phyloP scores from a whole-genome alignment of 2,888 invertebrate species.

The Digitonthophagus gazella region DNA sequence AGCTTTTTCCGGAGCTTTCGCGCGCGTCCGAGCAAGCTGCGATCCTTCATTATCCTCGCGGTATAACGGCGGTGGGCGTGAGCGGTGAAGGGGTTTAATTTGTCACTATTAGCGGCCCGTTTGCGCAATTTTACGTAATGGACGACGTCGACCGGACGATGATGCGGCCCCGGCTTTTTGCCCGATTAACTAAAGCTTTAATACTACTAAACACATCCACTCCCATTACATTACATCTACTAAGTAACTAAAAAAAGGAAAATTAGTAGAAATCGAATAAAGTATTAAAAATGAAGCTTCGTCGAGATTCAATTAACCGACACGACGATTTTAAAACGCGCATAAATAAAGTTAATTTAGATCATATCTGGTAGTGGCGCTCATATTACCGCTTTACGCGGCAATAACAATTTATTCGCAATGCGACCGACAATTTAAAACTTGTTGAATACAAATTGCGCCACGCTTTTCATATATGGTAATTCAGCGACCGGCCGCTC shows the following conservation, averaged over 20 bases:
- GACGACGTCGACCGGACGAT: not conserved
- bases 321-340: conserved; percentile 9
- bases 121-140: not conserved
- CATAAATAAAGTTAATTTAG: conserved; percentile 26
- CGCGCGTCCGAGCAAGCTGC: not conserved
- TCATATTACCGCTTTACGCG: conserved; percentile 25
- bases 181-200: not conserved
- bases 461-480: conserved; percentile 25
- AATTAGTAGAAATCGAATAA: too few species aligned
- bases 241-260: not conserved
- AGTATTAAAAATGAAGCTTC: not conserved
- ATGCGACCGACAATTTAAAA: conserved; percentile 26
- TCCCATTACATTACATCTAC: too few species aligned
- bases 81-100: not conserved
- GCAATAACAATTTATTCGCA: conserved; percentile 28
- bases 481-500: conserved; percentile 22
- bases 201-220: not conserved
- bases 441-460: conserved; percentile 28
- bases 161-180: not conserved
- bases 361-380: conserved; percentile 21
- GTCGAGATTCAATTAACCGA: not conserved
- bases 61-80: not conserved
- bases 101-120: not conserved
- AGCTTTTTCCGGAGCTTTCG: not conserved
- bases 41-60: not conserved